Evolutionary conservation across 2,797 vertebrate genomes (phyloP).

Genomic region (Trachurus trachurus): DNA sequence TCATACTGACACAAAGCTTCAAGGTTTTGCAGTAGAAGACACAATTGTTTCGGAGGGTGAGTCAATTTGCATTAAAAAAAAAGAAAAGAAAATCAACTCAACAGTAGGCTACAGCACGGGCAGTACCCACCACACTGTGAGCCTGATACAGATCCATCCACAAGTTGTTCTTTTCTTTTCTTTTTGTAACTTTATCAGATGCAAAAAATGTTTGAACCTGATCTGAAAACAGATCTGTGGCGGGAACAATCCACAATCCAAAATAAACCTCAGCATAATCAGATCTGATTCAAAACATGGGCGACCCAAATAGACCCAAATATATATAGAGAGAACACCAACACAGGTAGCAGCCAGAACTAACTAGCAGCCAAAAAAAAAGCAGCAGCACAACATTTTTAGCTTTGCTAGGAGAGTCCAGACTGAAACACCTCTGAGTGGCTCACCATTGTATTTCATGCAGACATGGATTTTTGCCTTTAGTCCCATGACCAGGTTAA

Average conservation of each 20-base stretch:
- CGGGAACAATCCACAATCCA: neutral
- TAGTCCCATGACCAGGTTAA: neutral
- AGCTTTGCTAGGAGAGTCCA: neutral
- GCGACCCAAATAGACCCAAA: neutral
- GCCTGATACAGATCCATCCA: neutral
- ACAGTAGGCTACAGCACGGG: neutral
- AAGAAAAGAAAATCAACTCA: neutral
- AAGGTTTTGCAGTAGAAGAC: conserved; percentile 31
- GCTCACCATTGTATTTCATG: neutral
- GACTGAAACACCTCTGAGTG: conserved; percentile 1
- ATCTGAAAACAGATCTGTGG: conserved; percentile 8
- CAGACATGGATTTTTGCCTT: neutral
- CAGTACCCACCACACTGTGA: neutral
- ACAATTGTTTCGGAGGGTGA: conserved; percentile 16
- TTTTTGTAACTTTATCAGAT: neutral
- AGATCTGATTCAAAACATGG: neutral
- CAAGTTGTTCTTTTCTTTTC: neutral
- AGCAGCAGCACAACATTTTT: neutral
- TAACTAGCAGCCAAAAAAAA: neutral
- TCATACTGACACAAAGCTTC: conserved; percentile 32
- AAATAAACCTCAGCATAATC: neutral
- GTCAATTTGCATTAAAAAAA: conserved; percentile 2
- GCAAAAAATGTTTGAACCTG: neutral
- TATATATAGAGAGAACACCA: neutral
- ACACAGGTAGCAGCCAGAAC: too few relatives aligned